Evolutionary conservation across 2,797 vertebrate species (phyloP).

Genomic region (Denticeps clupeoides): DNA sequence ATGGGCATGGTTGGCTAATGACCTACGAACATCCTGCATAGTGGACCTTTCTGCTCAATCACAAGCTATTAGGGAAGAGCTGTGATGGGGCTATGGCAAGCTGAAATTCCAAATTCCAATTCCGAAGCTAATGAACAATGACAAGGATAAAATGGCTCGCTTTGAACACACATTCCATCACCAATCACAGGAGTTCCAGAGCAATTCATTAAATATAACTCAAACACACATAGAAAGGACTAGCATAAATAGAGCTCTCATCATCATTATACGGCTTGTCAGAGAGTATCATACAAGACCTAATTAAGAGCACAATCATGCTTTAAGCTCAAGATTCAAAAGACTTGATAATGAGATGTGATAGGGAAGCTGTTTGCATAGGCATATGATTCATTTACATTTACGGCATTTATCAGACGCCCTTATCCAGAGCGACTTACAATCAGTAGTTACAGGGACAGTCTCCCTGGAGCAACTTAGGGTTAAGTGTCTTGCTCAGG

Average conservation of each 20-base stretch:
- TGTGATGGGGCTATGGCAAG: not conserved
- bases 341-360: conserved; percentile 58
- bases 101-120: too few species aligned
- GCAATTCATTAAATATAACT: not conserved
- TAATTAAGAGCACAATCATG: conserved; percentile 59
- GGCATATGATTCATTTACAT: conserved; percentile 11
- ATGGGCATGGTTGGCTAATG: too few species aligned
- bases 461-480: too few species aligned
- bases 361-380: conserved; percentile 55
- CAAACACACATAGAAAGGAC: not conserved
- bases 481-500: too few species aligned
- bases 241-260: conserved; percentile 22
- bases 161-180: conserved; percentile 1
- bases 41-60: too few species aligned
- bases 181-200: not conserved
- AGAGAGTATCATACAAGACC: conserved; percentile 51
- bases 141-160: conserved; percentile 1
- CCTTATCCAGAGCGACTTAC: conserved; percentile 25
- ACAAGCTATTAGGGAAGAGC: not conserved
- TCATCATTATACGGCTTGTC: conserved; percentile 47
- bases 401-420: not conserved
- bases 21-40: too few species aligned
- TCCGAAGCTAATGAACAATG: not conserved
- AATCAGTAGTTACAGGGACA: conserved; percentile 26
- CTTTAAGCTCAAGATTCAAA: conserved; percentile 57